A percentile compares a stretch with the other conserved stretches of the same genome.
Evolutionary conservation across 2,888 invertebrate genomes (phyloP).

Genomic region (Empis livida): DNA sequence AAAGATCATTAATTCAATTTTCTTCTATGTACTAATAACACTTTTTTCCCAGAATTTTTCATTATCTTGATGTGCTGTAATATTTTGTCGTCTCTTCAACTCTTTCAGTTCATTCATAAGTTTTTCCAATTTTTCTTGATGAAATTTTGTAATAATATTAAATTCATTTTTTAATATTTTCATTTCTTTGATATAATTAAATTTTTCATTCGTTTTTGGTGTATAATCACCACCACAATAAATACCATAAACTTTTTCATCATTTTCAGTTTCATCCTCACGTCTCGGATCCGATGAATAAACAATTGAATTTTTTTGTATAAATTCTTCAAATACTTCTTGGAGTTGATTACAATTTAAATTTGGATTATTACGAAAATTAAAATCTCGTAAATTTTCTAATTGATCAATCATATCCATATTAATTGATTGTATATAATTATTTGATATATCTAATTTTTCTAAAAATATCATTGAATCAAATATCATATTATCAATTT

Average conservation of each 20-base stretch:
- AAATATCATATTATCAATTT: too few species aligned
- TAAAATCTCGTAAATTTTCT: too few species aligned
- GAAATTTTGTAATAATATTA: slow-evolving; percentile 21
- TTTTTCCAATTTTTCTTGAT: slow-evolving; percentile 22
- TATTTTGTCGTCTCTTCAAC: slow-evolving; percentile 18
- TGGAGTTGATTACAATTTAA: too few species aligned
- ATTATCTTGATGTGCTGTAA: slow-evolving; percentile 19
- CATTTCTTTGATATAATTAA: slow-evolving; percentile 12
- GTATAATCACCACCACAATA: background rate
- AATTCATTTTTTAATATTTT: slow-evolving; percentile 21
- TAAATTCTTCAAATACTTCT: too few species aligned
- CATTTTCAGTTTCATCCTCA: background rate
- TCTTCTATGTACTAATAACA: background rate
- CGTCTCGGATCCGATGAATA: too few species aligned
- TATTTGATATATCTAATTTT: too few species aligned
- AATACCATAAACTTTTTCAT: background rate
- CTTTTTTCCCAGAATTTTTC: background rate
- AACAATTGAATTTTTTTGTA: too few species aligned
- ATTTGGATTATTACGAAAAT: too few species aligned
- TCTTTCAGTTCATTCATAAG: slow-evolving; percentile 14
- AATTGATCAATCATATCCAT: too few species aligned
- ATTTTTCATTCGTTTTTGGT: background rate
- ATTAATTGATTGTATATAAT: too few species aligned
- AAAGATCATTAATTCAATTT: too few species aligned
- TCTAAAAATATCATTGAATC: too few species aligned